Percentiles rank a stretch among this genome's conserved stretches.
These are phyloP conservation scores for Crepidodera aurea DNA, from an alignment of 2,888 invertebrate species.

Conservation along the genomic window DNA sequence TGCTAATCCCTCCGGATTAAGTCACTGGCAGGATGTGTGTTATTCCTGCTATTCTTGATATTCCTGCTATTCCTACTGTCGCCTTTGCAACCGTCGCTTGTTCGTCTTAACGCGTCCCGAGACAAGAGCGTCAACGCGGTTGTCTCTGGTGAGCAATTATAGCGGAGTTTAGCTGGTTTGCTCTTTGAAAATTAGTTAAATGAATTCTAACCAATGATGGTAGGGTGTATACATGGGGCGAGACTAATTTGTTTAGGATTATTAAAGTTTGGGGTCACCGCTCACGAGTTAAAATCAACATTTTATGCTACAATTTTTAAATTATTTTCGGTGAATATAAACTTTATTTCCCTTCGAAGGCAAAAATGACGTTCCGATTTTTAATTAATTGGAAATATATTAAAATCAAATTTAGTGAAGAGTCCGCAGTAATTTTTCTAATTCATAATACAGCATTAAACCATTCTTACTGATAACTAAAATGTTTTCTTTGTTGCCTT, in stretches of 20 bases:
- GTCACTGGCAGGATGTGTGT: constrained; percentile 36
- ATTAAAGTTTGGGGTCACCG: neutral
- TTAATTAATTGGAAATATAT: too few relatives aligned
- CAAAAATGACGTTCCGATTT: too few relatives aligned
- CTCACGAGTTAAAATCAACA: too few relatives aligned
- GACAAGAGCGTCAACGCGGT: constrained; percentile 19
- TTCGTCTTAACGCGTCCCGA: constrained; percentile 18
- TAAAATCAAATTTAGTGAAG: too few relatives aligned
- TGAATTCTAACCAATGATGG: constrained; percentile 8
- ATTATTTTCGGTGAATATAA: too few relatives aligned
- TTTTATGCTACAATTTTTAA: too few relatives aligned
- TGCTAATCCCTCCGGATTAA: constrained; percentile 55
- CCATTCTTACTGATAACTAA: too few relatives aligned
- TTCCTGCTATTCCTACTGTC: constrained; percentile 22
- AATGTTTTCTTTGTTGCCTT: too few relatives aligned
- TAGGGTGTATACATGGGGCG: neutral
- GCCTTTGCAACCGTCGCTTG: constrained; percentile 9
- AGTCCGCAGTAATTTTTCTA: too few relatives aligned
- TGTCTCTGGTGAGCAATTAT: constrained; percentile 22
- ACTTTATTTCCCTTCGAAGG: too few relatives aligned
- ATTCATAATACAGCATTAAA: too few relatives aligned
- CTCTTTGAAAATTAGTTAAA: constrained; percentile 21
- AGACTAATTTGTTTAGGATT: neutral
- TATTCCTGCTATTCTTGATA: constrained; percentile 23
- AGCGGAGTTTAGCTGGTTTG: constrained; percentile 8